Conservation (phyloP, 2,113 vertebrate genomes). For the Dromiciops gliroides region DNA sequence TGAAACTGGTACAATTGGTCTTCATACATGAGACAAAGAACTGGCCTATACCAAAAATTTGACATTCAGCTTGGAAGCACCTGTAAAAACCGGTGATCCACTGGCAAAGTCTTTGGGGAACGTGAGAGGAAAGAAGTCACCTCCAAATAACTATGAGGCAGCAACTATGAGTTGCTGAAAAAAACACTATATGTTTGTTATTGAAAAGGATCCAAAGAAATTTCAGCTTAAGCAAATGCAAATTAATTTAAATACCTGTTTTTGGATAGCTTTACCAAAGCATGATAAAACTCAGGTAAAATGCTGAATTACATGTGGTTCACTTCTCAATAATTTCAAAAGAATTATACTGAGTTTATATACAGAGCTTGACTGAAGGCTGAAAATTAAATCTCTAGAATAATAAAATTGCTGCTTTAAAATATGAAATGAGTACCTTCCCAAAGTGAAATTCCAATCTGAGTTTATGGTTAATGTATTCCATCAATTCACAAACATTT, state of each 20-base stretch:
- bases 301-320: not conserved
- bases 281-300: not conserved
- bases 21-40: not conserved
- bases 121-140: not conserved
- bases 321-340: not conserved
- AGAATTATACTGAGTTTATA: not conserved
- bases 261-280: not conserved
- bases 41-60: not conserved
- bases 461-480: not conserved
- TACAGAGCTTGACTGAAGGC: not conserved
- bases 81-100: not conserved
- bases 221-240: not conserved
- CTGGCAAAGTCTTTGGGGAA: not conserved
- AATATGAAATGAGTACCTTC: not conserved
- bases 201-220: not conserved
- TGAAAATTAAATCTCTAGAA: not conserved
- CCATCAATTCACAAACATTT: not conserved
- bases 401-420: not conserved
- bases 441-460: not conserved
- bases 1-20: not conserved
- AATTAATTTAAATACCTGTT: not conserved
- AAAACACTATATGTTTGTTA: not conserved
- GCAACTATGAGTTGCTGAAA: too few species aligned
- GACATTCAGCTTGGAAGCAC: not conserved
- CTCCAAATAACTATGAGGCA: not conserved